Evolutionary conservation across 2,797 vertebrate genomes (phyloP).

Genomic region (Coranthus polyacanthus): DNA sequence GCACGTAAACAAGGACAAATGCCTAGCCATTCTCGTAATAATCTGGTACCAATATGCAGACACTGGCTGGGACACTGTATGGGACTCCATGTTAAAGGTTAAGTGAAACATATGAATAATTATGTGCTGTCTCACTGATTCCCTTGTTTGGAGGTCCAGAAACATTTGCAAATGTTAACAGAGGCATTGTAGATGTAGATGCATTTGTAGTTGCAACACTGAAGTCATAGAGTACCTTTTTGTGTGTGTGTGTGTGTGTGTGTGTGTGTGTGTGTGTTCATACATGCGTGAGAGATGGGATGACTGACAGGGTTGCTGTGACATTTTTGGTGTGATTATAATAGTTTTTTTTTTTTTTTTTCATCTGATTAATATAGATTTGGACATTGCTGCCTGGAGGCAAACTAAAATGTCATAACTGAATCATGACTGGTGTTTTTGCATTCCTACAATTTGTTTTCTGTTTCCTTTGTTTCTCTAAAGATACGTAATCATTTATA

Average conservation of each 20-base stretch:
- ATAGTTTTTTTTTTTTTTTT: constrained; percentile 34
- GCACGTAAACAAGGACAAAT: constrained; percentile 78
- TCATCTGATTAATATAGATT: constrained; percentile 69
- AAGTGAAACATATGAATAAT: constrained; percentile 83
- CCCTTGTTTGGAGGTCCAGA: constrained; percentile 68
- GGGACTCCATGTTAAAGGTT: constrained; percentile 79
- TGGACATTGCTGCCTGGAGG: constrained; percentile 64
- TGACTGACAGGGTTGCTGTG: constrained; percentile 69
- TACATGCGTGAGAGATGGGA: constrained; percentile 43
- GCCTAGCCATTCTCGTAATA: constrained; percentile 64
- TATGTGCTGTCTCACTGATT: constrained; percentile 69
- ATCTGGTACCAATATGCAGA: constrained; percentile 69
- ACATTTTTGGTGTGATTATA: constrained; percentile 73
- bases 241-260: constrained; percentile 15
- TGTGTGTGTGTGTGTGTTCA: constrained; percentile 22
- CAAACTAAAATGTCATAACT: constrained; percentile 71
- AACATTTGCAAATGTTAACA: constrained; percentile 61
- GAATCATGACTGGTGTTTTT: constrained; percentile 59
- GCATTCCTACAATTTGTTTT: constrained; percentile 9
- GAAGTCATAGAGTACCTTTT: constrained; percentile 7
- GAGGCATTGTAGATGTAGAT: constrained; percentile 50
- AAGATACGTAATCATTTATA: constrained; percentile 4
- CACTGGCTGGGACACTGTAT: constrained; percentile 62
- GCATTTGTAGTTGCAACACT: constrained; percentile 46
- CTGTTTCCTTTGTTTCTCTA: constrained; percentile 2